Conservation (phyloP, 2,888 invertebrate species). For the Lithophane leautieri region DNA sequence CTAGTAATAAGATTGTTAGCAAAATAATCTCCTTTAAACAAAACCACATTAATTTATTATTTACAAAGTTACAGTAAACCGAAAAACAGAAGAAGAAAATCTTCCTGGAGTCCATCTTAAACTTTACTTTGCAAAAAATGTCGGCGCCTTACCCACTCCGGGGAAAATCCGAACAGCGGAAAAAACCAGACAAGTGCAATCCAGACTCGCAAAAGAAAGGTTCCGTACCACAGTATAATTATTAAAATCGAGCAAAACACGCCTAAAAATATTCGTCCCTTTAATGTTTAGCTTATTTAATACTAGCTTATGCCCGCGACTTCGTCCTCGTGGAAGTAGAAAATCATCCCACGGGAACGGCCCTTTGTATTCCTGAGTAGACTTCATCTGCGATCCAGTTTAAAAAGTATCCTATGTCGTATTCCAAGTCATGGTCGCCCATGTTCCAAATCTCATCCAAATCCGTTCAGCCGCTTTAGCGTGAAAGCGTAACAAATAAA, state of each 20-base stretch:
- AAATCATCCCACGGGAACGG: too few relatives aligned
- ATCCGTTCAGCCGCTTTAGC: too few relatives aligned
- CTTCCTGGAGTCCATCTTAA: neutral
- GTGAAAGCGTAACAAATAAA: too few relatives aligned
- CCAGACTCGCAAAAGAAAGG: neutral
- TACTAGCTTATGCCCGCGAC: too few relatives aligned
- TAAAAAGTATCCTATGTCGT: too few relatives aligned
- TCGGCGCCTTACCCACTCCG: conserved; percentile 1
- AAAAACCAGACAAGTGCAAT: neutral
- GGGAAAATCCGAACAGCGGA: conserved; percentile 17
- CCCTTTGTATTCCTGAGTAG: too few relatives aligned
- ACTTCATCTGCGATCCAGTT: too few relatives aligned
- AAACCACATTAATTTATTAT: neutral
- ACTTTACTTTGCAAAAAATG: conserved; percentile 34
- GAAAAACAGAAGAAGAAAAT: conserved; percentile 3
- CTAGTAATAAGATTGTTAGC: conserved; percentile 4
- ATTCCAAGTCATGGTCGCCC: too few relatives aligned
- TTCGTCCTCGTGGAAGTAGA: too few relatives aligned
- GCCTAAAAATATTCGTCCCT: neutral
- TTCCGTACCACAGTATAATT: neutral
- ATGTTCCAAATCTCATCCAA: too few relatives aligned
- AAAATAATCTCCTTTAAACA: conserved; percentile 7
- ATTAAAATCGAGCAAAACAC: neutral
- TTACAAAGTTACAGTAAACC: neutral
- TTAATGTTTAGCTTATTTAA: too few relatives aligned